A percentile compares a stretch with the other conserved stretches of the same genome.
Evolutionary conservation across 2,888 invertebrate species (phyloP).

Genomic region (Eretmocerus hayati): DNA sequence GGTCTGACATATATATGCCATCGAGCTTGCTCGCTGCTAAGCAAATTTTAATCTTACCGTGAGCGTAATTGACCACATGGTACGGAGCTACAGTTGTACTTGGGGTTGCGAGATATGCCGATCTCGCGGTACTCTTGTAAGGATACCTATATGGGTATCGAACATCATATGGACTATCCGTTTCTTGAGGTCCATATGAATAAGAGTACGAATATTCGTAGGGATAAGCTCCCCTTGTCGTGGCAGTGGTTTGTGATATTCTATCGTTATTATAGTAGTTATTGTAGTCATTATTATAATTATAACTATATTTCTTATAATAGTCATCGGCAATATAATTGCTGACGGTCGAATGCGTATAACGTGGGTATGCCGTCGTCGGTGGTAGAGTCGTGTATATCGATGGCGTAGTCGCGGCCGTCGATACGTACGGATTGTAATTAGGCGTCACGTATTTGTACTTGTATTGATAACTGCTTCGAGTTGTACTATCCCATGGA

Average conservation of each 20-base stretch:
- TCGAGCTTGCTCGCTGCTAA: too few species aligned
- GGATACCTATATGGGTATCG: constrained; percentile 40
- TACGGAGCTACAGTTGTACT: constrained; percentile 36
- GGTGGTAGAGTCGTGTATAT: constrained; percentile 26
- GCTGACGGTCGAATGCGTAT: constrained; percentile 32
- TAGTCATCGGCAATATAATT: constrained; percentile 31
- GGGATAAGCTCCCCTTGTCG: constrained; percentile 19
- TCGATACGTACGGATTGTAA: constrained; percentile 25
- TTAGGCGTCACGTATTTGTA: constrained; percentile 31
- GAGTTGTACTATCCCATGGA: constrained; percentile 39
- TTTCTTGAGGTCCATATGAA: constrained; percentile 23
- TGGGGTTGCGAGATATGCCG: constrained; percentile 32
- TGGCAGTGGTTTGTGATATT: constrained; percentile 20
- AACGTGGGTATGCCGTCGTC: constrained; percentile 27
- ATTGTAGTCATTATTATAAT: constrained; percentile 21
- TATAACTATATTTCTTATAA: constrained; percentile 23
- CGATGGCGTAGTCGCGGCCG: constrained; percentile 21
- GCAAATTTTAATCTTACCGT: too few species aligned
- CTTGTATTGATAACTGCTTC: constrained; percentile 35
- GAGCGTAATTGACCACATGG: constrained; percentile 35
- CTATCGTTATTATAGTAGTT: constrained; percentile 21
- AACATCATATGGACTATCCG: constrained; percentile 34
- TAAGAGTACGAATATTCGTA: constrained; percentile 14
- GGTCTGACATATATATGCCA: too few species aligned
- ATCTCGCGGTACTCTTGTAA: constrained; percentile 35